Evolutionary conservation across 1,140 invertebrate species (phyloP), one percentile per base, ranked within the genome.

Genomic region (Hetaerina americana): DNA sequence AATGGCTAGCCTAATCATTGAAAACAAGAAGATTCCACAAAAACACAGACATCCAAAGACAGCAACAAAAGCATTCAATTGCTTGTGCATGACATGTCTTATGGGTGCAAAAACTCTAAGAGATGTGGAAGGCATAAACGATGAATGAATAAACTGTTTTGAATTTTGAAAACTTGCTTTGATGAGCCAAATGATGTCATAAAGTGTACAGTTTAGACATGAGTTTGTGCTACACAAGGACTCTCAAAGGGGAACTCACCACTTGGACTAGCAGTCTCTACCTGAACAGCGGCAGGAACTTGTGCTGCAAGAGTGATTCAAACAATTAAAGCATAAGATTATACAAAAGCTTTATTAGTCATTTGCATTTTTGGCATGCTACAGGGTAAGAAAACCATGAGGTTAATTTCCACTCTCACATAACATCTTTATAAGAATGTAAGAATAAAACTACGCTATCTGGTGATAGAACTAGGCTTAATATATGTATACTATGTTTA

Each of bases 251-350:
- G 26, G 26, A 27, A 70, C 70, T 70, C 70, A 70, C 70, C 70
- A 70, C 49, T 70, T 40, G 70, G 70, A 40, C 70, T 70, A 70
- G 29, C 49, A 27, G 29, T 70, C 70, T 70, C 70, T 49, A 66
- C 29, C 70, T 70, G 70, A 49, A 70, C 70, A 27, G 70, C 28
- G 10, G 49, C 70, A 70, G 70, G 70, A 25, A 26, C 29, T 26
- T 40, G 25, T 49, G 40, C 70, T 70, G 70, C 12, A 70, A 70
- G 49, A 66, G 29, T 26, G 70, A 70, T 25, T 40, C n/a, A 70
- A 70, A 70, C 25, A 70, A n/a, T 69, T 28, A 69, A 69, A 69
- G 26, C 8, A 69, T 26, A 69, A 25, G 28, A 27, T n/a, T 69
- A 8, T 27, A 69, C 27, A 69, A 27, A 68, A 68, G 27, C 24